These are phyloP conservation scores for Tringa solitaria DNA, from an alignment of 2,113 vertebrate species.

Conservation along the genomic window DNA sequence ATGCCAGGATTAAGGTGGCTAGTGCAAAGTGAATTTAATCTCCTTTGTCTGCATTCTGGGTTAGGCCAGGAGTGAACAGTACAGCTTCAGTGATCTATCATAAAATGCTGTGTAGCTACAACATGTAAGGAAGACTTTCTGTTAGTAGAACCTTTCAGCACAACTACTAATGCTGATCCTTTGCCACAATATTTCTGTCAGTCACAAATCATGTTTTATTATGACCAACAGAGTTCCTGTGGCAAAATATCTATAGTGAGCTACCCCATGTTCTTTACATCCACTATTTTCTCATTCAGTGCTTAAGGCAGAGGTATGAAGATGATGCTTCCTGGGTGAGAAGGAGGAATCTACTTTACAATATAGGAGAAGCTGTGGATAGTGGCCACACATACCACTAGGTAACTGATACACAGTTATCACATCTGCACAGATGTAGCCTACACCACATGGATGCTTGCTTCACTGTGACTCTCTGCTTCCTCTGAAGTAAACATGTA, in stretches of 20 bases:
- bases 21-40: neutral
- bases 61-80: neutral
- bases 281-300: neutral
- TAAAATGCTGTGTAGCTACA: neutral
- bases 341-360: neutral
- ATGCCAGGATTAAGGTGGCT: neutral
- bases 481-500: neutral
- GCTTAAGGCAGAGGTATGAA: neutral
- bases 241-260: neutral
- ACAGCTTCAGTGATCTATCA: neutral
- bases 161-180: neutral
- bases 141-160: neutral
- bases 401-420: neutral
- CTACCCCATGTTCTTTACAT: neutral
- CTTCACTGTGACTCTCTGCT: neutral
- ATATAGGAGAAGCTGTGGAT: neutral
- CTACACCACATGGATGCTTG: neutral
- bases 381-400: accelerated
- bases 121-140: neutral
- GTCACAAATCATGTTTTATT: neutral
- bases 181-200: neutral
- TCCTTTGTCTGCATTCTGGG: neutral
- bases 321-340: neutral
- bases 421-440: neutral
- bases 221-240: neutral